Percentiles rank a stretch among this genome's conserved stretches.
Conservation (phyloP, 2,113 vertebrate species). For the Heteronetta atricapilla region DNA sequence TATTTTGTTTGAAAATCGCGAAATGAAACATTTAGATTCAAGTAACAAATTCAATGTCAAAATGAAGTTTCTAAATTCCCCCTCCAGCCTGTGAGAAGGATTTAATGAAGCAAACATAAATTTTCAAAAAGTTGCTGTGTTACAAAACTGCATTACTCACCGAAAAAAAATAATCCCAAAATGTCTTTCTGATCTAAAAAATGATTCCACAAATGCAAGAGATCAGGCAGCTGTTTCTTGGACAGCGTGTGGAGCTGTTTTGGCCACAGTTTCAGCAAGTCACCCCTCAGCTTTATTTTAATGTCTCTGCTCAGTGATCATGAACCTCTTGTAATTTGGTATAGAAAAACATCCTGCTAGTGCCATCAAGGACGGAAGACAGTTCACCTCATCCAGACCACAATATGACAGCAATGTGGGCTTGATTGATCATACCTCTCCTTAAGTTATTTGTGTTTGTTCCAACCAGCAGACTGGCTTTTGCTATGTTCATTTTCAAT, state of each 20-base stretch:
- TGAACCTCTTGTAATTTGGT: not conserved
- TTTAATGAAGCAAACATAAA: slow-evolving; percentile 16
- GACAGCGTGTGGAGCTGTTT: not conserved
- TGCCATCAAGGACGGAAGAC: not conserved
- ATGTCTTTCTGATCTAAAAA: slow-evolving; percentile 25
- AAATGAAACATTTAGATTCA: not conserved
- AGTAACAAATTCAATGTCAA: slow-evolving; percentile 25
- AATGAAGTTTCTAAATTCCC: not conserved
- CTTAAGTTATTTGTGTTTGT: not conserved
- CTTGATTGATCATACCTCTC: not conserved
- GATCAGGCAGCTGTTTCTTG: slow-evolving; percentile 21
- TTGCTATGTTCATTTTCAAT: not conserved
- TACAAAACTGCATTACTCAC: slow-evolving; percentile 33
- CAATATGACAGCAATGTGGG: not conserved
- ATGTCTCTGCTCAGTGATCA: not conserved
- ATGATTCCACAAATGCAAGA: not conserved
- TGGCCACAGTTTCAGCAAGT: slow-evolving; percentile 4
- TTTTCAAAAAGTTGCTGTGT: not conserved
- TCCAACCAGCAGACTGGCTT: not conserved
- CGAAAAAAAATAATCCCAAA: slow-evolving; percentile 32
- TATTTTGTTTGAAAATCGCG: slow-evolving; percentile 13
- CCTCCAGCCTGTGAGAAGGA: not conserved
- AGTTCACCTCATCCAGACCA: not conserved
- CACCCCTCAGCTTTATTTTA: not conserved
- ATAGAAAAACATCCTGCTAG: slow-evolving; percentile 3